Evolutionary conservation across 2,888 invertebrate genomes (phyloP), one percentile per base, ranked within the genome.

Genomic region (Flexamia atlantica): DNA sequence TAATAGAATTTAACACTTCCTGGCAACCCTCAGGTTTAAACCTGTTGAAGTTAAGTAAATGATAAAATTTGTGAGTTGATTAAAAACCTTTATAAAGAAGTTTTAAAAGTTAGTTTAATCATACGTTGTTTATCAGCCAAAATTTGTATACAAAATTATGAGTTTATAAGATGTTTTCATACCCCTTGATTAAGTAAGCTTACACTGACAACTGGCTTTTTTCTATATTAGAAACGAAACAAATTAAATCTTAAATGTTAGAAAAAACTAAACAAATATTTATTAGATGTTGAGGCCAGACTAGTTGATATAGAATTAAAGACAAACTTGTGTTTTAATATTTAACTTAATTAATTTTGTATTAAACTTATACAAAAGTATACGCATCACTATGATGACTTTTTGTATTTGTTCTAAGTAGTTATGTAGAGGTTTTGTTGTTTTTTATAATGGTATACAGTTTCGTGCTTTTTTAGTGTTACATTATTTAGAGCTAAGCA

Each of bases 161-260:
- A n/a, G n/a, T n/a, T n/a, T n/a, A n/a, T n/a, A n/a, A n/a, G n/a
- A n/a, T n/a, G n/a, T n/a, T n/a, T n/a, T n/a, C n/a, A n/a, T n/a
- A n/a, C n/a, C n/a, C n/a, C n/a, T n/a, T n/a, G n/a, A n/a, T n/a
- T n/a, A n/a, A n/a, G n/a, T n/a, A n/a, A 36, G 36, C 36, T 36
- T 36, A n/a, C 9, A 36, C 9, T 36, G 36, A 36, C 4, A 36
- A 7, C 20, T 57, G 57, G 53, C 23, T 23, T 23, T 5, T 57
- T 57, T 57, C 57, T 57, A 57, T 57, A 57, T 57, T 57, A 57
- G 57, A 57, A 57, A 57, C 12, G 2, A 20, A 57, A 57, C 57
- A 23, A 57, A 25, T 57, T 57, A 23, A 3, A 50, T 23, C 2
- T 23, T 4, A 10, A 57, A 23, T 57, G 25, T 20, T 57, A 57